phyloP scores from a whole-genome alignment of 2,113 vertebrate species.

The Solenodon paradoxus region DNA sequence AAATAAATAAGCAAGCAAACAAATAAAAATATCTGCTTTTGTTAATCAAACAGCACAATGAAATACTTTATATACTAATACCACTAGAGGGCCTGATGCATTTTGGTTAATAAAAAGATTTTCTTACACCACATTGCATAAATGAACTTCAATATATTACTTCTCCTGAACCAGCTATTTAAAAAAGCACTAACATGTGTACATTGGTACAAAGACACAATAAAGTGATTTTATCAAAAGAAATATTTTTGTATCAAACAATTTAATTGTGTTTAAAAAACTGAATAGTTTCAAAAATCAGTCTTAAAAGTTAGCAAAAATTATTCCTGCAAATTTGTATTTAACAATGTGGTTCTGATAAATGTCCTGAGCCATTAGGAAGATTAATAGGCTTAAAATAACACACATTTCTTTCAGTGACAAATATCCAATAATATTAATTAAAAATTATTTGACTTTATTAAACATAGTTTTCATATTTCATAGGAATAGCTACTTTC shows the following conservation, averaged over 20 bases:
- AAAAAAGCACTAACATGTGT: background rate
- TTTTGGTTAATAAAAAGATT: slow-evolving; percentile 1
- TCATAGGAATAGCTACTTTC: background rate
- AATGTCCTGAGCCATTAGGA: background rate
- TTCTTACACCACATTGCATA: background rate
- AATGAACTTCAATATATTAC: background rate
- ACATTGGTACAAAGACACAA: background rate
- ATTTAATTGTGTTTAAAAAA: background rate
- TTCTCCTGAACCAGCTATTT: background rate
- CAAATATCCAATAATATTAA: background rate
- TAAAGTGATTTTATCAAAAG: background rate
- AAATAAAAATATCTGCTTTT: background rate
- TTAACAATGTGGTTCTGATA: background rate
- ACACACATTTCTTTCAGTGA: background rate
- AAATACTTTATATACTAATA: slow-evolving; percentile 7
- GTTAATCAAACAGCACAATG: background rate
- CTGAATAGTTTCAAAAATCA: background rate
- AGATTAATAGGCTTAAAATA: background rate
- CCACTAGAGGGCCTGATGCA: slow-evolving; percentile 48
- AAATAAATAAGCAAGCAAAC: background rate
- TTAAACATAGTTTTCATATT: background rate
- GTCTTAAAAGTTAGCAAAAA: background rate
- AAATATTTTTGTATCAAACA: background rate
- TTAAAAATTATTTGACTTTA: background rate
- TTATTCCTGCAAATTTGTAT: background rate